A percentile compares a stretch with the other conserved stretches of the same genome.
These are phyloP conservation scores for Himantopus leucocephalus DNA, from an alignment of 2,113 vertebrate genomes.

Conservation along the genomic window DNA sequence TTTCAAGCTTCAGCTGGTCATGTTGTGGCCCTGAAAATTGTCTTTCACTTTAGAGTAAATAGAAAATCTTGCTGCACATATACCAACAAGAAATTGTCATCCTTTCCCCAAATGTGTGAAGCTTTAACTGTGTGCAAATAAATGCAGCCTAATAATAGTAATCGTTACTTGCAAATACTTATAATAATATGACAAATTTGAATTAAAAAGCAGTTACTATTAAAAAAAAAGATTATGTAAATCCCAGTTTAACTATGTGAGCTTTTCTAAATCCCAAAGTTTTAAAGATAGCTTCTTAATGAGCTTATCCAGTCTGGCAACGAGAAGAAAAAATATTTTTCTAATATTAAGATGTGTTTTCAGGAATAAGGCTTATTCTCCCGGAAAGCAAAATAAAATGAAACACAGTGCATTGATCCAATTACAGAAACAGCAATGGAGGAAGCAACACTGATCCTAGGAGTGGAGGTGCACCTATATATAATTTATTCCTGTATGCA, in stretches of 20 bases:
- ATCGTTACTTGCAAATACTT: not conserved
- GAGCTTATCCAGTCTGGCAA: not conserved
- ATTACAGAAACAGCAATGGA: not conserved
- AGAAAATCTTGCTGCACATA: not conserved
- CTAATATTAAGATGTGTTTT: not conserved
- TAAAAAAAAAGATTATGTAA: not conserved
- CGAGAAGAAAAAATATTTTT: not conserved
- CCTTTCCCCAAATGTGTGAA: not conserved
- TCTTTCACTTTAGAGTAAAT: not conserved
- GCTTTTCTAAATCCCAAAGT: not conserved
- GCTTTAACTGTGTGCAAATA: not conserved
- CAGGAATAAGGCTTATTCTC: not conserved
- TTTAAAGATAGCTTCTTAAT: not conserved
- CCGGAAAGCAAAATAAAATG: not conserved
- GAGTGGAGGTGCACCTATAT: not conserved
- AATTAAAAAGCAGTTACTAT: not conserved
- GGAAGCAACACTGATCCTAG: not conserved
- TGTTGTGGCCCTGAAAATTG: not conserved
- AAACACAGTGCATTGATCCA: not conserved
- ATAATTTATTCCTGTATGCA: not conserved
- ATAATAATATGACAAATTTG: not conserved
- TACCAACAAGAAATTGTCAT: not conserved
- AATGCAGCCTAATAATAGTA: not conserved
- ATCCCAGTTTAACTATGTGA: not conserved
- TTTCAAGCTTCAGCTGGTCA: not conserved